Evolutionary conservation across 2,797 vertebrate species (phyloP).

Genomic region (Tapera naevia): DNA sequence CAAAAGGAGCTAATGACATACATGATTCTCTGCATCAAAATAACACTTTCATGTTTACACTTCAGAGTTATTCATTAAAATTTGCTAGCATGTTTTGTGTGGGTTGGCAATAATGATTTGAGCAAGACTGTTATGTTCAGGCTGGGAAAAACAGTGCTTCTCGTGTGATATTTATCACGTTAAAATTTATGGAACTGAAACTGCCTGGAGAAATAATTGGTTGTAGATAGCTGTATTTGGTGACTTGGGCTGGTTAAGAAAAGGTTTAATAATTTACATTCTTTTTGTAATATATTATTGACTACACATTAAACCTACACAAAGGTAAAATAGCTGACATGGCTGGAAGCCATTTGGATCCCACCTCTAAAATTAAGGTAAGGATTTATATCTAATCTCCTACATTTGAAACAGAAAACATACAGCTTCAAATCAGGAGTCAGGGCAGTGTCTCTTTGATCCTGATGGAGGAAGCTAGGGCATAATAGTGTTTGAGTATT

Average conservation of each 20-base stretch:
- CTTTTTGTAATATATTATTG: background rate
- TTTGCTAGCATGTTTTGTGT: background rate
- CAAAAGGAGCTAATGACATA: background rate
- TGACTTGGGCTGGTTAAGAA: background rate
- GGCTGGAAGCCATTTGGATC: slow-evolving; percentile 18
- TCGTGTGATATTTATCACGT: background rate
- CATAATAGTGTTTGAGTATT: background rate
- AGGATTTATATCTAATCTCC: background rate
- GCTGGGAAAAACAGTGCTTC: background rate
- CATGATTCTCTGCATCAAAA: background rate
- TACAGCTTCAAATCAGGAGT: background rate
- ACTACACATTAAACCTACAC: background rate
- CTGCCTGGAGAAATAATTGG: background rate
- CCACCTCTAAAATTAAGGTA: background rate
- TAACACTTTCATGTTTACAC: background rate
- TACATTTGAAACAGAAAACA: background rate
- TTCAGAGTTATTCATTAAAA: background rate
- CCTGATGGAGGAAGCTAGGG: background rate
- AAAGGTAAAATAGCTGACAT: slow-evolving; percentile 6
- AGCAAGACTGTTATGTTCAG: background rate
- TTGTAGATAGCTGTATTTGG: background rate
- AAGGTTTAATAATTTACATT: background rate
- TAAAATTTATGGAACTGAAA: background rate
- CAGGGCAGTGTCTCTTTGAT: background rate
- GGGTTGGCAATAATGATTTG: background rate